These are phyloP conservation scores for Nymphalis c-album DNA, from an alignment of 2,888 invertebrate genomes.

Conservation along the genomic window DNA sequence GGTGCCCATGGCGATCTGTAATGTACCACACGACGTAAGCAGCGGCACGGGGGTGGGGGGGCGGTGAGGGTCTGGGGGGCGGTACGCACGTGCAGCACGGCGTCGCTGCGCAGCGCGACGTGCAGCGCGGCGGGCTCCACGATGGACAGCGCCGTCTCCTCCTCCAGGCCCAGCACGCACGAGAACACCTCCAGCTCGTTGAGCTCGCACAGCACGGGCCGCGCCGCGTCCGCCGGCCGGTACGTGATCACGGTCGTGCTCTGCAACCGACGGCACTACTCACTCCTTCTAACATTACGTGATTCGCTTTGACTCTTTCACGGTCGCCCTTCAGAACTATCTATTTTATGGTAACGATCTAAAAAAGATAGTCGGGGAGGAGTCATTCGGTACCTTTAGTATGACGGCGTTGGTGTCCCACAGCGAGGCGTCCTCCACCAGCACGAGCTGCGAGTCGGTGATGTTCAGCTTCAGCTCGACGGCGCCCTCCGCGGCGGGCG, in stretches of 20 bases:
- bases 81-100: slow-evolving; percentile 69
- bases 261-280: slow-evolving; percentile 55
- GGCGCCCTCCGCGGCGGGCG: slow-evolving; percentile 52
- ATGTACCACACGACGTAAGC: background rate
- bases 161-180: slow-evolving; percentile 93
- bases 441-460: slow-evolving; percentile 96
- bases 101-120: slow-evolving; percentile 83
- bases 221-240: slow-evolving; percentile 84
- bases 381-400: slow-evolving; percentile 80
- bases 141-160: slow-evolving; percentile 96
- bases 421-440: slow-evolving; percentile 94
- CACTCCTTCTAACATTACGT: too few species aligned
- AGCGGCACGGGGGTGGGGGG: too few species aligned
- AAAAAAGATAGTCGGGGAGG: background rate
- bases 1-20: slow-evolving; percentile 85
- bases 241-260: slow-evolving; percentile 94
- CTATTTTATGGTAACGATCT: background rate
- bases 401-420: slow-evolving; percentile 97
- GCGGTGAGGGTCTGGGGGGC: background rate
- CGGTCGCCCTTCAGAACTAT: background rate
- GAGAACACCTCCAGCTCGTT: slow-evolving; percentile 96
- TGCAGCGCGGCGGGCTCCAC: slow-evolving; percentile 95
- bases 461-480: slow-evolving; percentile 95
- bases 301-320: too few species aligned
- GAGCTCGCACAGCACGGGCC: slow-evolving; percentile 92